A percentile compares a stretch with the other conserved stretches of the same genome.
Evolutionary conservation across 1,140 invertebrate species (phyloP).

Genomic region (Araneus ventricosus): DNA sequence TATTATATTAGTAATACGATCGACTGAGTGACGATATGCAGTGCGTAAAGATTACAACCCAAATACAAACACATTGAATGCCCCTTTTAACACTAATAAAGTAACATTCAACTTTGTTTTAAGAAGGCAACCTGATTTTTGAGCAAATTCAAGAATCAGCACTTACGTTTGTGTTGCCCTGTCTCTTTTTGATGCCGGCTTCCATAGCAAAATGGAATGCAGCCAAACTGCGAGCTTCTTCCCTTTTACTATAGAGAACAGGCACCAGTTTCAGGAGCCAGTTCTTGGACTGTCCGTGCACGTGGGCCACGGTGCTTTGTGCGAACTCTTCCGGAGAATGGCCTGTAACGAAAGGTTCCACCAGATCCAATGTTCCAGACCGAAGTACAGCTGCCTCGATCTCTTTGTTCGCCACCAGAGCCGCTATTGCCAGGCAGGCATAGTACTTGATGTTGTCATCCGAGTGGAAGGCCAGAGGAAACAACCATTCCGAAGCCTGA

Average conservation of each 20-base stretch:
- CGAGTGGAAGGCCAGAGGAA: conserved; percentile 96
- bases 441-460: conserved; percentile 99
- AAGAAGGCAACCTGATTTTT: no score
- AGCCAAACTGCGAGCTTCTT: conserved; percentile 97
- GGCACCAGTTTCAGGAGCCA: conserved; percentile 97
- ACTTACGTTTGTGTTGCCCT: conserved; percentile 90
- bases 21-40: no score
- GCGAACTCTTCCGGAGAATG: conserved; percentile 98
- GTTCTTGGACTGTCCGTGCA: conserved; percentile 96
- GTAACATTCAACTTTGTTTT: no score
- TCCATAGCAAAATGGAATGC: conserved; percentile 99
- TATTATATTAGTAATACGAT: no score
- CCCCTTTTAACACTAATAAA: no score
- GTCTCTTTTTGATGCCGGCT: conserved; percentile 97
- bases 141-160: neutral
- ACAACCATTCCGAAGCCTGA: conserved; percentile 97
- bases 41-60: no score
- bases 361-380: conserved; percentile 95
- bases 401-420: conserved; percentile 98
- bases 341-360: conserved; percentile 96
- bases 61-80: no score
- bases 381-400: conserved; percentile 97
- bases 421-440: conserved; percentile 97
- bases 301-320: conserved; percentile 91
- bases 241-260: conserved; percentile 95